phyloP scores from a whole-genome alignment of 2,888 invertebrate genomes.

The Perithous albicinctus region DNA sequence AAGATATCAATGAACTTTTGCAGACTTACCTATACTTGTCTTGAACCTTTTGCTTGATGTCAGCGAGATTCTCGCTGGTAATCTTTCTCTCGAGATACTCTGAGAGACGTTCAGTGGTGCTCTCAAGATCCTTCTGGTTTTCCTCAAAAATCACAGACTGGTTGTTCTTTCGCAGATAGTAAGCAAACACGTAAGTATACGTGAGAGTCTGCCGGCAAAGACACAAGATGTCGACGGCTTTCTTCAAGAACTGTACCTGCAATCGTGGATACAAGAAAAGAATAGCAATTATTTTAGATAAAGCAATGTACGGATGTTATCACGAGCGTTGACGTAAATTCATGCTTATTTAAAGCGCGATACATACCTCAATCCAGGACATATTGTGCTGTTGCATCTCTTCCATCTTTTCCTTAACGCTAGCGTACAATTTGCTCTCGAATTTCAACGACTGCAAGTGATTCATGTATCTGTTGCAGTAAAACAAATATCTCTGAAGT shows the following conservation, averaged over 20 bases:
- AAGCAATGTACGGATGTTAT: neutral
- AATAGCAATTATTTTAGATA: neutral
- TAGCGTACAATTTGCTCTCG: slow-evolving; percentile 98
- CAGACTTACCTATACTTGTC: slow-evolving; percentile 95
- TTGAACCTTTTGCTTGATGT: slow-evolving; percentile 99
- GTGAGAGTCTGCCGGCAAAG: slow-evolving; percentile 98
- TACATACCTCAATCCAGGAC: slow-evolving; percentile 98
- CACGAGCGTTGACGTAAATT: neutral
- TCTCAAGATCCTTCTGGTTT: slow-evolving; percentile 99
- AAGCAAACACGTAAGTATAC: slow-evolving; percentile 99
- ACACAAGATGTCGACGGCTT: slow-evolving; percentile 98
- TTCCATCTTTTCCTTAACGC: slow-evolving; percentile 99
- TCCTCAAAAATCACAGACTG: slow-evolving; percentile 99
- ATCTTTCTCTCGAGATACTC: slow-evolving; percentile 99
- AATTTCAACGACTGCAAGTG: slow-evolving; percentile 99
- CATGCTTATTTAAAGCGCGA: neutral
- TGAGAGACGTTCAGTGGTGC: slow-evolving; percentile 98
- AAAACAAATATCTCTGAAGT: slow-evolving; percentile 98
- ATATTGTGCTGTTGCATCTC: slow-evolving; percentile 99
- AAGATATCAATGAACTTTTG: slow-evolving; percentile 7
- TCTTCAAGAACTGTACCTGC: slow-evolving; percentile 98
- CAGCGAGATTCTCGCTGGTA: slow-evolving; percentile 97
- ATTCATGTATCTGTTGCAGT: slow-evolving; percentile 99
- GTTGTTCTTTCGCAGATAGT: slow-evolving; percentile 98
- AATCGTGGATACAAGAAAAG: slow-evolving; percentile 54